Evolutionary conservation across 2,113 vertebrate species (phyloP), one percentile per base, ranked within the genome.

Genomic region (Amblyornis subalaris): DNA sequence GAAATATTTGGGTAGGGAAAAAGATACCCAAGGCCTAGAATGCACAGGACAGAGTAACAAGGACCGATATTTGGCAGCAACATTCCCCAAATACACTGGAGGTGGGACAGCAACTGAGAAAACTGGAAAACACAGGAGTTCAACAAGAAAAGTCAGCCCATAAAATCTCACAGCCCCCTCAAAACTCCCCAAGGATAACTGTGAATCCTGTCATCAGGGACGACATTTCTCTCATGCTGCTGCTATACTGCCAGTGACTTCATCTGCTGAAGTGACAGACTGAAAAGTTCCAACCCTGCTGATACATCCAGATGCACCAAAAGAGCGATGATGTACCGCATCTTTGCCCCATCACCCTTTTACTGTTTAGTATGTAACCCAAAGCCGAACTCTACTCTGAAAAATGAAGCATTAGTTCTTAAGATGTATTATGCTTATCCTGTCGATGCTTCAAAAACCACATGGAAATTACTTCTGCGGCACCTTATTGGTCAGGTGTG

Each of bases 391-490:
- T 13, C 15, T 2, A 3, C 12, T 23, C 47, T 20, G 31, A 38
- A 53, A 16, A 3, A 24, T 0, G 2, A 36, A 10, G 23, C 31
- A 9, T 18, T 12, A 48, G 14, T 20, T 73, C 24, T 24, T 64
- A 16, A 18, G 24, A 31, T 12, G 15, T 3, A 8, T 5, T 2
- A 1, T 12, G 16, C 14, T n/a, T 11, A 67, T 45, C 21, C 33
- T 0, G 9, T 14, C 38, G 29, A 29, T 0, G 10, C 16, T 55
- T 38, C 50, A 26, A 14, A 40, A 51, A 17, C 12, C 23, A 15
- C 67, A 28, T 2, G 4, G 15, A 23, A 48, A 48, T 2, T 1
- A 7, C 3, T 21, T 44, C 2, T 2, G 17, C 0, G 0, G 22
- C 65, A 12, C 1, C 16, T 2, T 10, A 19, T 0, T 2, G 36